These are phyloP conservation scores for Cheilosia pagana DNA, from an alignment of 2,888 invertebrate genomes.

Conservation along the genomic window DNA sequence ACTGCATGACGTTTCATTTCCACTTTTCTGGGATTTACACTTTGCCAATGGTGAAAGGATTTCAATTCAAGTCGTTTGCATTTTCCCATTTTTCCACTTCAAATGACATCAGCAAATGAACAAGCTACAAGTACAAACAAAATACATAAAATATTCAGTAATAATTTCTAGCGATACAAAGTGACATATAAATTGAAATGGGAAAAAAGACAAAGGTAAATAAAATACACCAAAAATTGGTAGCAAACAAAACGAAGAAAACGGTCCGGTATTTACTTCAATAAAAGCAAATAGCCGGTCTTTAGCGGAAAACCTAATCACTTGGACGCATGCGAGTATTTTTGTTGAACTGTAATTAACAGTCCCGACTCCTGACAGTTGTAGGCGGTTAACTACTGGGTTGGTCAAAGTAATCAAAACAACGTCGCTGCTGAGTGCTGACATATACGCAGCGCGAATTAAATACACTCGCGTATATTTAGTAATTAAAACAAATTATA, in stretches of 20 bases:
- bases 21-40: constrained; percentile 7
- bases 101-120: too few species aligned
- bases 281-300: constrained; percentile 19
- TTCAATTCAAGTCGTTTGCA: constrained; percentile 3
- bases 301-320: constrained; percentile 51
- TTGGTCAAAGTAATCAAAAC: constrained; percentile 22
- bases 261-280: constrained; percentile 25
- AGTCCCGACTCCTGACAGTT: constrained; percentile 15
- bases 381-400: constrained; percentile 19
- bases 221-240: background rate
- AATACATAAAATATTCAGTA: too few species aligned
- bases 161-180: background rate
- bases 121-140: too few species aligned
- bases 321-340: constrained; percentile 46
- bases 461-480: too few species aligned
- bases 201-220: background rate
- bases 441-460: too few species aligned
- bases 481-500: too few species aligned
- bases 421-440: constrained; percentile 16
- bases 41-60: constrained; percentile 10
- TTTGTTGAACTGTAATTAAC: constrained; percentile 33
- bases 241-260: constrained; percentile 14
- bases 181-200: background rate
- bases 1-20: background rate
- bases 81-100: background rate